These are phyloP conservation scores for Murina feae DNA, from an alignment of 2,113 vertebrate species.

Conservation along the genomic window DNA sequence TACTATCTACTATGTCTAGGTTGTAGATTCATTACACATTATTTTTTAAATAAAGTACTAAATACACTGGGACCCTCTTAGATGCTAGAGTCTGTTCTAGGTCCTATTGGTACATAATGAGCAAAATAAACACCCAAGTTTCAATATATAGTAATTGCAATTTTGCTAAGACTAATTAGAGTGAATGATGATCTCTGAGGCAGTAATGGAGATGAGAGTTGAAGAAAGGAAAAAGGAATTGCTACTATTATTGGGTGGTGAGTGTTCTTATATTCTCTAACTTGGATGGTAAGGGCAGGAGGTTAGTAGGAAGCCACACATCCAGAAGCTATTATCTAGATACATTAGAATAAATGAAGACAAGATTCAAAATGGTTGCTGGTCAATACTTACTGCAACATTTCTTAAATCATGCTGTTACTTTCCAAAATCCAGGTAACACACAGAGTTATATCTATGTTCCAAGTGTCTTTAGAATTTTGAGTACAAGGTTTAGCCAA, in stretches of 20 bases:
- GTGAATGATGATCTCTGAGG: background rate
- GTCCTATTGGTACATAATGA: background rate
- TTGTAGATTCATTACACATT: background rate
- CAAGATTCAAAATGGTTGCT: background rate
- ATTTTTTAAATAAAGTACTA: background rate
- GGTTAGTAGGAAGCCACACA: background rate
- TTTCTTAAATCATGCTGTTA: background rate
- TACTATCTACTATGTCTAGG: background rate
- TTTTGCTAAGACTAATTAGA: background rate
- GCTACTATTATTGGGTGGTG: background rate
- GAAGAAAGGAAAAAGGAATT: background rate
- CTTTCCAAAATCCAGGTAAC: background rate
- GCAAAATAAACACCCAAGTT: background rate
- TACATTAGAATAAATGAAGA: background rate
- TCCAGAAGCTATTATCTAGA: background rate
- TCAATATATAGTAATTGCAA: background rate
- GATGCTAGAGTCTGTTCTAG: background rate
- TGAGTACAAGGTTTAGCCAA: conserved; percentile 25
- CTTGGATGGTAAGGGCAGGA: background rate
- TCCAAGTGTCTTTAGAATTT: conserved; percentile 2
- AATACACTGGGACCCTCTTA: background rate
- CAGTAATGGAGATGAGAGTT: background rate
- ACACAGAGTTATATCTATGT: background rate
- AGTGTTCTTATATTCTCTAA: background rate
- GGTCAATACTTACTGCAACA: background rate